Evolutionary conservation across 2,888 invertebrate species (phyloP).

Genomic region (Hypena proboscidalis): DNA sequence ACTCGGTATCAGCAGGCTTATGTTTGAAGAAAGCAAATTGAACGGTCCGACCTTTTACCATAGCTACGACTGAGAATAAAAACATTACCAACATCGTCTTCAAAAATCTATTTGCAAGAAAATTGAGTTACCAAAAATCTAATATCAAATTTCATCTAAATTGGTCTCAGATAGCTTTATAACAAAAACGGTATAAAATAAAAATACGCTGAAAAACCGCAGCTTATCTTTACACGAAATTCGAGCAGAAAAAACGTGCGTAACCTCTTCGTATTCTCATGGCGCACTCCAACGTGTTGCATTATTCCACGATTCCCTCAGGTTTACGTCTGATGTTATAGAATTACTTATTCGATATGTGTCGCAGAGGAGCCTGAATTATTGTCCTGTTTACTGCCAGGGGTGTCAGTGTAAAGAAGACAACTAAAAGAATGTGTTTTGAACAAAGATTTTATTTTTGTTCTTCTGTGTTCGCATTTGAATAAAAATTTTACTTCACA

Average conservation of each 20-base stretch:
- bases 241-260: constrained; percentile 15
- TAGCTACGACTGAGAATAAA: too few relatives aligned
- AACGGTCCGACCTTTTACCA: too few relatives aligned
- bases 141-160: too few relatives aligned
- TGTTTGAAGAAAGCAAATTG: too few relatives aligned
- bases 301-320: constrained; percentile 39
- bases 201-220: background rate
- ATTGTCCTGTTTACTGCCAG: constrained; percentile 42
- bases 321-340: constrained; percentile 37
- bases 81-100: too few relatives aligned
- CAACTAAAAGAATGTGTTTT: background rate
- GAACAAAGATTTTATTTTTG: background rate
- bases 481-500: too few relatives aligned
- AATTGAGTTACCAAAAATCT: too few relatives aligned
- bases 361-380: constrained; percentile 38
- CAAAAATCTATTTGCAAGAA: too few relatives aligned
- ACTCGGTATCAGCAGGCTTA: too few relatives aligned
- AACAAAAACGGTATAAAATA: background rate
- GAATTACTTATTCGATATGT: constrained; percentile 48
- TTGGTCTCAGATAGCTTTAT: too few relatives aligned
- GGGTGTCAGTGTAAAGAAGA: constrained; percentile 17
- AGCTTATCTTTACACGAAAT: constrained; percentile 7
- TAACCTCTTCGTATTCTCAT: constrained; percentile 31
- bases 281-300: constrained; percentile 34
- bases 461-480: background rate